Base-by-base conservation (phyloP, 1,140 invertebrate species). In the Drosophila teissieri region DNA sequence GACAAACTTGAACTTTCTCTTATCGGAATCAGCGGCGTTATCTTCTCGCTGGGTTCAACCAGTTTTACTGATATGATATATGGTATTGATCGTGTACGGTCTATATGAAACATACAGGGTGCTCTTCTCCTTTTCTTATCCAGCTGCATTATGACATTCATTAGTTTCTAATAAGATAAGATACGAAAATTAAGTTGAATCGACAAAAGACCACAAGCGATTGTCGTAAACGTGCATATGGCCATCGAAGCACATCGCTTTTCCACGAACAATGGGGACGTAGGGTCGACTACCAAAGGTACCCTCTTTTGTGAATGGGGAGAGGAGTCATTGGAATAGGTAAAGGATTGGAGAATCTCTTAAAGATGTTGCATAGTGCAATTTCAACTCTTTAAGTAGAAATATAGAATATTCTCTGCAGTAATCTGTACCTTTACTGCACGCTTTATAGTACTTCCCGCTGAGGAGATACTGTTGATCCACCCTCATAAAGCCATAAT, bases 11-110 rank as follows among this genome's bases (percentile, higher is more conserved):
- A 70, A 60, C 73, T 53, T 78, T 46, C 56, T 57, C 42, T 73
- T 82, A 81, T 81, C 79, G 72, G 49, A 31, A 37, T 48, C 19
- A 22, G 17, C 19, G 14, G 53, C 34, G 62, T 83, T 83, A 83
- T 83, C 80, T 78, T 42, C 46, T 52, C 52, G n/a, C 54, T 37
- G 67, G 58, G 67, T 77, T 80, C 45, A 69, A 83, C 60, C 53
- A 63, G 56, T 60, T 22, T 60, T 19, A 52, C 57, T 73, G 79
- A 83, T 81, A 81, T 37, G 45, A 72, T 51, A 83, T 81, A 83
- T 37, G 45, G 60, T 51, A 73, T 72, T 58, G 65, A 70, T 70
- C 64, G 24, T 70, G 54, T 17, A 17, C 42, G 17, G 1, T 44
- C 15, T 19, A 44, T 8, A 19, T 44, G 17, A 19, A 19, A 19